Base-by-base conservation (phyloP, 2,113 vertebrate genomes). In the Notothenia coriiceps region DNA sequence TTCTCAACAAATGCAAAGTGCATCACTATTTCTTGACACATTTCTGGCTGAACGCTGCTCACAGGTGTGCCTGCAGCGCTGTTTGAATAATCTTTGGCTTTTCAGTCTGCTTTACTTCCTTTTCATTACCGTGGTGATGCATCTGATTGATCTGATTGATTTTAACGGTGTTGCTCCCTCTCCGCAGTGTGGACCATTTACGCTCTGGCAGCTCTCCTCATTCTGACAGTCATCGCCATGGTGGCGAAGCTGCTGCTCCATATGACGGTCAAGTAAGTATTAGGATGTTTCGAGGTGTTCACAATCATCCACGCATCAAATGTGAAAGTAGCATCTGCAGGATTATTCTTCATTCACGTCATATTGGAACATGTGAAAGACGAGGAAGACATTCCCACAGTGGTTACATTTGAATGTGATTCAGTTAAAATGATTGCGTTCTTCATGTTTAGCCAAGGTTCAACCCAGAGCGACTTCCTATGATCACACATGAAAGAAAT, bases 111-210 rank as follows among this genome's bases (percentile, higher is more conserved):
- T 75, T 54, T 60, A 29, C 49, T 86, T 79, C 79, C 51, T 74
- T 82, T 63, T 71, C 22, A 44, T 72, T 50, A 56, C n/a, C 1
- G 1, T 2, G 59, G 63, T 65, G 15, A 14, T 1, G 22, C 62
- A 4, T 40, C 29, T 88, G 74, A 86, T 71, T 77, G 78, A 79
- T 79, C 29, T 29, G 29, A 29, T 29, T 29, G 29, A 64, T 40
- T 68, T 68, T 29, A 29, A 2, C 43, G 60, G 22, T 55, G 56
- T 60, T 9, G 8, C 55, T 75, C 60, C 54, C 59, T 89, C 68
- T 71, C 72, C 59, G 49, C 77, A 99, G 98, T 97, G 83, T 99
- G 98, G 98, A 98, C 96, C 70, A 96, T 99, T 65, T 99, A 99
- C 0, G 96, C 96, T 5, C 95, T 99, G 65, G 96, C 97, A 17